Evolutionary conservation across 2,113 vertebrate genomes (phyloP).

Genomic region (Notarius lentiginosus): DNA sequence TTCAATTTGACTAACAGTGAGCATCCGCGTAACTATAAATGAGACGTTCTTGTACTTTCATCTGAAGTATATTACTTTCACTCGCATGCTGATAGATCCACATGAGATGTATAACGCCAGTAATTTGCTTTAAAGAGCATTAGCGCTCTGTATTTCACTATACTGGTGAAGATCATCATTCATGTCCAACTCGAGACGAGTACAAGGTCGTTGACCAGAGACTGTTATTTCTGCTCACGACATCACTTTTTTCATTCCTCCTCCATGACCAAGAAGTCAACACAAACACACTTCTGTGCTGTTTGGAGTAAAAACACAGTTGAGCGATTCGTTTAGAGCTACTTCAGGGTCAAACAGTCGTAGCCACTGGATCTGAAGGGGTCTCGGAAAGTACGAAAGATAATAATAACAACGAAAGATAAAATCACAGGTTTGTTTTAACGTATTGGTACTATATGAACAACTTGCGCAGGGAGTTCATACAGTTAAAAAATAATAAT

Average conservation of each 20-base stretch:
- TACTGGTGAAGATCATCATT: neutral
- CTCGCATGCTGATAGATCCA: neutral
- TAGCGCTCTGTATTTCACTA: neutral
- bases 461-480: neutral
- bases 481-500: neutral
- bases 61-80: neutral
- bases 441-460: no score
- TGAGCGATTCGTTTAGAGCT: conserved; percentile 7
- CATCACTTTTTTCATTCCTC: neutral
- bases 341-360: conserved; percentile 14
- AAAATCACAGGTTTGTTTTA: neutral
- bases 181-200: neutral
- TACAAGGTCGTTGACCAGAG: neutral
- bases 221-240: conserved; percentile 17
- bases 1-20: neutral
- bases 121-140: neutral
- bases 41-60: neutral
- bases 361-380: neutral
- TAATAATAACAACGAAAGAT: neutral
- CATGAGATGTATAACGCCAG: neutral
- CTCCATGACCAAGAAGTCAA: neutral
- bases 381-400: neutral
- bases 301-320: conserved; percentile 35
- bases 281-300: conserved; percentile 7
- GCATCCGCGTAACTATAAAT: neutral